These are phyloP conservation scores for Neoscelio sp. DNA, from an alignment of 2,888 invertebrate species.

Conservation along the genomic window DNA sequence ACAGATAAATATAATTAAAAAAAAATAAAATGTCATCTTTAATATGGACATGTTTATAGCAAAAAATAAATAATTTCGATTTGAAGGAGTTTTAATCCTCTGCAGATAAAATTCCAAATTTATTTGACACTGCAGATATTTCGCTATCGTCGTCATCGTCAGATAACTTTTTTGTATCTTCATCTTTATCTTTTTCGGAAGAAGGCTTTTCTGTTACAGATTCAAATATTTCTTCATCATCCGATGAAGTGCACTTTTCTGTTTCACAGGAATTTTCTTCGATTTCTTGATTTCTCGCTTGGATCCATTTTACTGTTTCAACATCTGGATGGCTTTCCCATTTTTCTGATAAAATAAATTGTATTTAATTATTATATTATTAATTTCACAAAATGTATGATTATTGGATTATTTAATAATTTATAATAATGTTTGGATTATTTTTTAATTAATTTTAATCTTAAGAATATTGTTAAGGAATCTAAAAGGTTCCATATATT, in stretches of 20 bases:
- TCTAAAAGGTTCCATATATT: too few species aligned
- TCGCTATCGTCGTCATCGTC: constrained; percentile 71
- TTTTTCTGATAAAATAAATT: constrained; percentile 83
- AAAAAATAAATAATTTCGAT: background rate
- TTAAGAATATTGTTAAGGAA: too few species aligned
- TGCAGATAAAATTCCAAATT: constrained; percentile 83
- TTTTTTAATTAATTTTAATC: too few species aligned
- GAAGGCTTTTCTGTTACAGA: constrained; percentile 1
- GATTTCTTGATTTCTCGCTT: constrained; percentile 84
- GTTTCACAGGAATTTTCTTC: constrained; percentile 71
- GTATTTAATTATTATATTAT: constrained; percentile 27
- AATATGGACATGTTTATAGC: too few species aligned
- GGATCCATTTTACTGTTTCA: constrained; percentile 87
- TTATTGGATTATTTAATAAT: too few species aligned
- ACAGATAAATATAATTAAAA: too few species aligned
- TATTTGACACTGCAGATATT: constrained; percentile 82
- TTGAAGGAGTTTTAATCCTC: constrained; percentile 66
- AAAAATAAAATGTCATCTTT: background rate
- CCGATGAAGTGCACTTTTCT: constrained; percentile 73
- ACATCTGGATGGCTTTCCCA: constrained; percentile 87
- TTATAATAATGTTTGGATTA: too few species aligned
- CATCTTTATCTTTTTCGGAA: constrained; percentile 69
- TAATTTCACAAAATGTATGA: constrained; percentile 10
- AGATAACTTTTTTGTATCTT: constrained; percentile 50
- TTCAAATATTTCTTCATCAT: constrained; percentile 79